These are phyloP conservation scores for Alviniconcha marisindica DNA, from an alignment of 1,140 invertebrate species.

Conservation along the genomic window DNA sequence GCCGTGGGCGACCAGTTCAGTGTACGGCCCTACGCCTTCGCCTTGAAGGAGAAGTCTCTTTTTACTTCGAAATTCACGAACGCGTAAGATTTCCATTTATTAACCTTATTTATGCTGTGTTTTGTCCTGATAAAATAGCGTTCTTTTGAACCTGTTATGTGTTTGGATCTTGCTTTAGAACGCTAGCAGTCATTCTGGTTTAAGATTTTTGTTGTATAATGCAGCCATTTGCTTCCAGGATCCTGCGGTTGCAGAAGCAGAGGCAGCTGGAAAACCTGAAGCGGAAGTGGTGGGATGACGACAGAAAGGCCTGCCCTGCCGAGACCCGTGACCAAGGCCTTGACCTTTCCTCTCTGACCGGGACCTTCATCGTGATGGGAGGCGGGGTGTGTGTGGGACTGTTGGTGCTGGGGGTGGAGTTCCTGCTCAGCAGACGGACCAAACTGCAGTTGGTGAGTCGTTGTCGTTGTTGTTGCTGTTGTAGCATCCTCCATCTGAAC, in stretches of 20 bases:
- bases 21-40: conserved; percentile 59
- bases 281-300: conserved; percentile 96
- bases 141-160: not conserved
- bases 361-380: conserved; percentile 57
- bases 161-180: too few species aligned
- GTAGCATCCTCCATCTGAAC: too few species aligned
- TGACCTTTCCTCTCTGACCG: conserved; percentile 49
- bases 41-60: conserved; percentile 54
- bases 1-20: conserved; percentile 58
- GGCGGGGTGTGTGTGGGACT: conserved; percentile 46
- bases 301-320: conserved; percentile 89
- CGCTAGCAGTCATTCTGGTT: too few species aligned
- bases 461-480: too few species aligned
- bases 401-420: conserved; percentile 83
- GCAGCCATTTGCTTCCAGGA: conserved; percentile 83
- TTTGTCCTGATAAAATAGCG: not conserved
- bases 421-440: conserved; percentile 79
- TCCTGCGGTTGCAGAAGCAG: conserved; percentile 95
- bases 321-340: conserved; percentile 46
- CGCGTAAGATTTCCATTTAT: too few species aligned
- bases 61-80: conserved; percentile 49
- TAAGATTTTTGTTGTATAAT: too few species aligned
- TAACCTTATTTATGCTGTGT: not conserved
- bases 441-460: too few species aligned
- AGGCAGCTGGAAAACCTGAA: conserved; percentile 93